Percentiles rank a stretch among this genome's conserved stretches.
phyloP scores from a whole-genome alignment of 2,113 vertebrate genomes.

The Myotis yumanensis region DNA sequence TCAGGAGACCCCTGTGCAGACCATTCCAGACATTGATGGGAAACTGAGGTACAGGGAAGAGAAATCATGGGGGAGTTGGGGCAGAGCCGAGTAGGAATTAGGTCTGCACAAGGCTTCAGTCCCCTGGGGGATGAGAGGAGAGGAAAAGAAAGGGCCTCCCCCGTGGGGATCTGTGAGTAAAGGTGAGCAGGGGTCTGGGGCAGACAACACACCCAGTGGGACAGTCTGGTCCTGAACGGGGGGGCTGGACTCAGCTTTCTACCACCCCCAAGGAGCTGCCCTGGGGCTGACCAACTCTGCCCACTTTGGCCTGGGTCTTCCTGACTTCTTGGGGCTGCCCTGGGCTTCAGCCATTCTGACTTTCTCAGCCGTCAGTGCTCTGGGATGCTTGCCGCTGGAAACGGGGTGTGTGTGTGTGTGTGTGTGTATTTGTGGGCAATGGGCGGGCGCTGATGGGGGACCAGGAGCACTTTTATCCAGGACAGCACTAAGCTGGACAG shows the following conservation, averaged over 20 bases:
- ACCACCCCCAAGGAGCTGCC: neutral
- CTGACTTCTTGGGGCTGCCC: neutral
- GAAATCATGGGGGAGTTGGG: neutral
- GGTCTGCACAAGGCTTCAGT: neutral
- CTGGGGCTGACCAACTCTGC: neutral
- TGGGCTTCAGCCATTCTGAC: neutral
- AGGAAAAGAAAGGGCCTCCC: neutral
- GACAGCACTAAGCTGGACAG: neutral
- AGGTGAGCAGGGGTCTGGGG: neutral
- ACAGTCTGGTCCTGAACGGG: neutral
- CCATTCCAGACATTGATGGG: neutral
- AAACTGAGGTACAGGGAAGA: neutral
- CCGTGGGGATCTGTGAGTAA: neutral
- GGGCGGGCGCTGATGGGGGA: neutral
- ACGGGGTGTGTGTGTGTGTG: too few relatives aligned
- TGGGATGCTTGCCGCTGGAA: neutral
- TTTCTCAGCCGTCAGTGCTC: neutral
- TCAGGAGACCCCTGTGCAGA: neutral
- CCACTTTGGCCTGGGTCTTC: neutral
- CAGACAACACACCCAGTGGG: fast-evolving
- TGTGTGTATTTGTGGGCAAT: too few relatives aligned
- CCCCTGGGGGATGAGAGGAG: neutral
- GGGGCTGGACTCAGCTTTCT: neutral
- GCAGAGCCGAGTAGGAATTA: neutral
- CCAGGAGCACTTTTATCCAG: neutral